Evolutionary conservation across 2,113 vertebrate genomes (phyloP).

Genomic region (Brachyhypopomus gauderio): DNA sequence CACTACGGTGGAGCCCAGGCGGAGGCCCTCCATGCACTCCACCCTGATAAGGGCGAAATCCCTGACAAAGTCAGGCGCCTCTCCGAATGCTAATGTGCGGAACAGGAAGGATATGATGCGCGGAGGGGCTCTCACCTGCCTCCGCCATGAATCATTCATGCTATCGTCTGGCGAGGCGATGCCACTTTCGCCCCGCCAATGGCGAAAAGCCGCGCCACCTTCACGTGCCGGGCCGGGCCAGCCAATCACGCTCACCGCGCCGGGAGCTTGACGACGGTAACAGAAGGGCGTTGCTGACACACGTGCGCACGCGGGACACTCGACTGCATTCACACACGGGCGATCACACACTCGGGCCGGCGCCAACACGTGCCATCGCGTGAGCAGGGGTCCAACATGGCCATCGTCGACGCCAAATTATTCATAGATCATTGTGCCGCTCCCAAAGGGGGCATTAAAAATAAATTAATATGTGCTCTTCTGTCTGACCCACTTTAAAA

Average conservation of each 20-base stretch:
- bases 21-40: too few relatives aligned
- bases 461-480: constrained; percentile 70
- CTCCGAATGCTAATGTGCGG: constrained; percentile 70
- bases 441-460: constrained; percentile 73
- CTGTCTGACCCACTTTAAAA: constrained; percentile 71
- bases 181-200: constrained; percentile 67
- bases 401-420: constrained; percentile 59
- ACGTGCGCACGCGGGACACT: not conserved
- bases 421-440: constrained; percentile 63
- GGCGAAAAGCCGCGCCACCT: constrained; percentile 67
- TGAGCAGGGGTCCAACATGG: constrained; percentile 42
- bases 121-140: constrained; percentile 71
- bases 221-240: constrained; percentile 67
- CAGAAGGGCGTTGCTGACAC: constrained; percentile 55
- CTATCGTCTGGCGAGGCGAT: constrained; percentile 71
- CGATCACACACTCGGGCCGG: constrained; percentile 35
- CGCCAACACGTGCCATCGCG: constrained; percentile 17
- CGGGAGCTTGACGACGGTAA: too few relatives aligned
- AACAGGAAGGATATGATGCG: constrained; percentile 71
- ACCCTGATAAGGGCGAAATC: constrained; percentile 30
- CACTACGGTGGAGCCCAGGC: not conserved
- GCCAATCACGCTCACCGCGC: constrained; percentile 55
- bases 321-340: not conserved
- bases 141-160: constrained; percentile 75
- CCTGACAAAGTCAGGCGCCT: constrained; percentile 60